Conservation (phyloP, 23 tunicate genomes). For the Diplosoma virens region DNA sequence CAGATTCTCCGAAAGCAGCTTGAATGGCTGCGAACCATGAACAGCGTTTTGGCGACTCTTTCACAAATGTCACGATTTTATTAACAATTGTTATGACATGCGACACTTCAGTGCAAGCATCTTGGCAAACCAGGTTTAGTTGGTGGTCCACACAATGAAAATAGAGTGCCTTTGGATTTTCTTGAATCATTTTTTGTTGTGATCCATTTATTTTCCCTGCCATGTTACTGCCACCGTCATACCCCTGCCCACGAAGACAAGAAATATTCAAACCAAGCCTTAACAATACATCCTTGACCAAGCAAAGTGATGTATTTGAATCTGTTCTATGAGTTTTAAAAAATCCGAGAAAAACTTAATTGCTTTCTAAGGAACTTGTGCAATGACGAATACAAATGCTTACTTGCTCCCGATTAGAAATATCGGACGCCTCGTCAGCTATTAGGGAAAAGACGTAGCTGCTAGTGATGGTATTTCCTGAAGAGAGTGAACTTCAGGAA, state of each 20-base stretch:
- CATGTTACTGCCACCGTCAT: slow-evolving; percentile 29
- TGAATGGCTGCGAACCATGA: slow-evolving; percentile 9
- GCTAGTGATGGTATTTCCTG: no score
- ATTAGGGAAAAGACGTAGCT: slow-evolving; percentile 16
- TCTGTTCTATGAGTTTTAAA: slow-evolving; percentile 10
- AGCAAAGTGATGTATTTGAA: background rate
- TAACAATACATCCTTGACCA: slow-evolving; percentile 8
- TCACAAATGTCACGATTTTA: slow-evolving; percentile 19
- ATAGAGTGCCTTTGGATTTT: background rate
- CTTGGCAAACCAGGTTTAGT: background rate
- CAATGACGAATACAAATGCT: slow-evolving; percentile 4
- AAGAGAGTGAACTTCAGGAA: no score
- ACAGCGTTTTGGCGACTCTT: slow-evolving; percentile 4
- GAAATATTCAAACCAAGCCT: slow-evolving; percentile 17
- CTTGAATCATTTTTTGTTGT: background rate
- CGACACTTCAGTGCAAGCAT: background rate
- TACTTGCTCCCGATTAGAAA: background rate
- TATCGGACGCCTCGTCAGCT: slow-evolving; percentile 9
- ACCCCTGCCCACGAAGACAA: slow-evolving; percentile 26
- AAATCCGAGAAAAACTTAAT: no score
- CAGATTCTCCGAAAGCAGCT: no score
- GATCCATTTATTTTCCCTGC: slow-evolving; percentile 11
- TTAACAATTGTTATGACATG: slow-evolving; percentile 4
- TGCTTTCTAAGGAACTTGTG: no score
- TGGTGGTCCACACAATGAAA: background rate